A percentile compares a stretch with the other conserved stretches of the same genome.
phyloP scores from a whole-genome alignment of 2,113 vertebrate species.

The Fulmarus glacialis region DNA sequence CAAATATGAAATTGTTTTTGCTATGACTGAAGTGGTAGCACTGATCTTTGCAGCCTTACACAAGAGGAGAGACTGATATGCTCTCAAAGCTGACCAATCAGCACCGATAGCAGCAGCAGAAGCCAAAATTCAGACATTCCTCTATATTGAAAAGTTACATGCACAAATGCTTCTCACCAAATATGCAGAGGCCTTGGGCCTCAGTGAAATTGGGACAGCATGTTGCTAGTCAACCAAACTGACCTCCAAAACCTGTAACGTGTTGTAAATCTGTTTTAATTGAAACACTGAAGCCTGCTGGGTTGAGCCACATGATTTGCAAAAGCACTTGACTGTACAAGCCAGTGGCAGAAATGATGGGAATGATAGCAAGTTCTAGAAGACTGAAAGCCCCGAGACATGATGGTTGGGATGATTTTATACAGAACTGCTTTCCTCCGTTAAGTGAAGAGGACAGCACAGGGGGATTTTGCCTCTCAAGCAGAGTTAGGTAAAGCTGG shows the following conservation, averaged over 20 bases:
- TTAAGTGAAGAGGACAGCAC: background rate
- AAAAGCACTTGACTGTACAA: background rate
- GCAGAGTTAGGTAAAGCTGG: background rate
- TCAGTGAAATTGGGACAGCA: background rate
- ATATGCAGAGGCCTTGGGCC: background rate
- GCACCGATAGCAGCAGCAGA: background rate
- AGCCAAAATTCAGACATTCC: background rate
- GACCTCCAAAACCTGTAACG: background rate
- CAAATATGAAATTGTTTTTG: background rate
- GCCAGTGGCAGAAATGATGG: background rate
- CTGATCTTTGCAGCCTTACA: background rate
- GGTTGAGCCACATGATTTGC: background rate
- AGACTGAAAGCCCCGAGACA: background rate
- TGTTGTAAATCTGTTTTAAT: constrained; percentile 22
- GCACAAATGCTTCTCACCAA: background rate
- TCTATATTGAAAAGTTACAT: background rate
- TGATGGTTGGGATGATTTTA: background rate
- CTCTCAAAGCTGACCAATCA: background rate
- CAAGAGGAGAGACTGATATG: background rate
- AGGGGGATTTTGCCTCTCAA: background rate
- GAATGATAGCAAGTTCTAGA: background rate
- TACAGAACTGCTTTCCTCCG: background rate
- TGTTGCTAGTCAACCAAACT: background rate
- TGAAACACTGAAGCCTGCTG: background rate
- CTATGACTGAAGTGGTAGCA: background rate